These are phyloP conservation scores for Orcinus orca DNA, from an alignment of 2,113 vertebrate species.

Conservation along the genomic window DNA sequence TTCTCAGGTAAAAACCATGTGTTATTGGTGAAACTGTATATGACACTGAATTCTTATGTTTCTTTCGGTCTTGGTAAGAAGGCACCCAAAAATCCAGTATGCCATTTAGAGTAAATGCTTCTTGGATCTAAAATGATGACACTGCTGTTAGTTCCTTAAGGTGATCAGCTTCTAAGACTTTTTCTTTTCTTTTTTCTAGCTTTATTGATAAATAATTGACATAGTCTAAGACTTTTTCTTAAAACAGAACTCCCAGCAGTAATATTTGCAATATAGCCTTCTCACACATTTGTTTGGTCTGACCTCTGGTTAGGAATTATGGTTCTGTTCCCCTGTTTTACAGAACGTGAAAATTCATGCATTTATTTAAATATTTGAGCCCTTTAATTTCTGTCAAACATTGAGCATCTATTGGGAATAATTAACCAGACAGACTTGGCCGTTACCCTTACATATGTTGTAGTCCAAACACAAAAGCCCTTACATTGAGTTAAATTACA, in stretches of 20 bases:
- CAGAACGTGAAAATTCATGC: not conserved
- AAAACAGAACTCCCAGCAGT: not conserved
- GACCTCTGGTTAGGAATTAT: not conserved
- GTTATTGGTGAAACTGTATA: not conserved
- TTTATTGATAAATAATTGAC: not conserved
- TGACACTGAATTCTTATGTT: not conserved
- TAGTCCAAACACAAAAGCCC: not conserved
- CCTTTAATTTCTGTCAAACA: not conserved
- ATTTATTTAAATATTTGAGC: not conserved
- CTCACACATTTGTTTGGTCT: not conserved
- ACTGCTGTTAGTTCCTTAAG: not conserved
- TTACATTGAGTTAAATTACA: not conserved
- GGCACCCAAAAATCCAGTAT: not conserved
- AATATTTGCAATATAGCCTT: not conserved
- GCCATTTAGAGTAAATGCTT: not conserved
- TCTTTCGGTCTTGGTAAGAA: conserved; percentile 16
- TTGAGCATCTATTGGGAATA: not conserved
- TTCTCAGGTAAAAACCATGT: not conserved
- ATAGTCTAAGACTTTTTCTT: not conserved
- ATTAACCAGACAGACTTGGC: not conserved
- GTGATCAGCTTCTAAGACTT: not conserved
- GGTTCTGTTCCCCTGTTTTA: not conserved
- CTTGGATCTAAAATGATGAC: not conserved
- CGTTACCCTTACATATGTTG: not conserved
- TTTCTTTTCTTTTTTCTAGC: not conserved